Conservation (phyloP, 2,113 vertebrate species). For the Centropus bengalensis region DNA sequence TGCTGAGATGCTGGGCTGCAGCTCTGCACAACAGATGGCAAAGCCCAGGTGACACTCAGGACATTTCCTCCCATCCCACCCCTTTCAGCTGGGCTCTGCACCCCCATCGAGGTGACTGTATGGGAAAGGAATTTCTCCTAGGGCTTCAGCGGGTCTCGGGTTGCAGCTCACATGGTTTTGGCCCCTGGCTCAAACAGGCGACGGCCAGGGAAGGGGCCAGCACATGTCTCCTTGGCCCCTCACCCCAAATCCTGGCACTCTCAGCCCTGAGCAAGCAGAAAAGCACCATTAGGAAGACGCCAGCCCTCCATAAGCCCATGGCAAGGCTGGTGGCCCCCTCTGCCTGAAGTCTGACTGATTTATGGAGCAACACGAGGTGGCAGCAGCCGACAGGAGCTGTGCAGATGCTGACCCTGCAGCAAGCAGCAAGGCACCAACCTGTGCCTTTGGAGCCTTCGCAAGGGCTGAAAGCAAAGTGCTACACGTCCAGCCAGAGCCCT, state of each 20-base stretch:
- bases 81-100: background rate
- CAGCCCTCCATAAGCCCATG: background rate
- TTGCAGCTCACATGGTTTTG: slow-evolving; percentile 36
- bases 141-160: slow-evolving; percentile 39
- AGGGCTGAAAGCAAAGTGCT: background rate
- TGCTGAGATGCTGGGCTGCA: background rate
- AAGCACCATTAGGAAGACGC: background rate
- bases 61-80: background rate
- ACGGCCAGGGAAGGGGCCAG: background rate
- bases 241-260: fast-evolving
- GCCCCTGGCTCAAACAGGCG: background rate
- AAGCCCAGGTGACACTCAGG: background rate
- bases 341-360: background rate
- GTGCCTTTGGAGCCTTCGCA: background rate
- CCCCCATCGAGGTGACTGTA: background rate
- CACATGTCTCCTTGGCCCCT: fast-evolving
- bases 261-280: fast-evolving
- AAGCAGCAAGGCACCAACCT: background rate
- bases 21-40: background rate
- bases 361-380: slow-evolving; percentile 33
- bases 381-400: slow-evolving; percentile 1
- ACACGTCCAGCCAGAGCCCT: background rate
- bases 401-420: background rate
- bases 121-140: slow-evolving; percentile 66
- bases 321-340: background rate